Percentiles rank a stretch among this genome's conserved stretches.
Conservation (phyloP, 2,797 vertebrate species). For the Spea hammondii region DNA sequence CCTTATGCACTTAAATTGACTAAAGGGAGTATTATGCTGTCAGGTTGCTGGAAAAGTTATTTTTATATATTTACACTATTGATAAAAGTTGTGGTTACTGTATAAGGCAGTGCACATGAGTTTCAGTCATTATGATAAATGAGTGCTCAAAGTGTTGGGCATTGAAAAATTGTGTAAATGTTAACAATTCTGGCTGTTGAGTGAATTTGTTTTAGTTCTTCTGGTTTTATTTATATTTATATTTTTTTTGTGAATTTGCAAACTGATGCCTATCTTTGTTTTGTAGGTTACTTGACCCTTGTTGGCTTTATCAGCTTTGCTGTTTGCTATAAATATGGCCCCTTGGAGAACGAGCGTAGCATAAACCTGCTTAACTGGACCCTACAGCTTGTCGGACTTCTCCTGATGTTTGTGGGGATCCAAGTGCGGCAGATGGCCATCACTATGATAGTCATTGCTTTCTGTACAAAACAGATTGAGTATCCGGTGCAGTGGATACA, state of each 20-base stretch:
- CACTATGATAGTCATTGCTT: conserved; percentile 71
- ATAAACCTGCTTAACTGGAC: conserved; percentile 92
- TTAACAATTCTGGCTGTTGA: no score
- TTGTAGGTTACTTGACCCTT: conserved; percentile 76
- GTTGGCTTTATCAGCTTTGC: conserved; percentile 89
- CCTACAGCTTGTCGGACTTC: conserved; percentile 86
- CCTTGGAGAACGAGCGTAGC: conserved; percentile 84
- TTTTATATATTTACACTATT: no score
- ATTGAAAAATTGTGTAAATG: no score
- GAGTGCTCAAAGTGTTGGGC: no score
- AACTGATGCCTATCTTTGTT: background rate
- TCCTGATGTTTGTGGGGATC: conserved; percentile 82
- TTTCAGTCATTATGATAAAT: no score
- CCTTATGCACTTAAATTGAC: no score
- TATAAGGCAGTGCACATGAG: no score
- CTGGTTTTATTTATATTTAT: background rate
- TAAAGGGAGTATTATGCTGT: no score
- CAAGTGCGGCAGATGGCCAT: conserved; percentile 85
- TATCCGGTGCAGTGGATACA: conserved; percentile 75
- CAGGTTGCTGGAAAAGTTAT: no score
- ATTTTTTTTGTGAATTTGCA: no score
- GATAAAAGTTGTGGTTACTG: no score
- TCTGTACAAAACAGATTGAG: conserved; percentile 86
- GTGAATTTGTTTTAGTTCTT: background rate
- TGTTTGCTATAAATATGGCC: conserved; percentile 90